Conservation (phyloP, 2,888 invertebrate species). For the Subacronicta megacephala region DNA sequence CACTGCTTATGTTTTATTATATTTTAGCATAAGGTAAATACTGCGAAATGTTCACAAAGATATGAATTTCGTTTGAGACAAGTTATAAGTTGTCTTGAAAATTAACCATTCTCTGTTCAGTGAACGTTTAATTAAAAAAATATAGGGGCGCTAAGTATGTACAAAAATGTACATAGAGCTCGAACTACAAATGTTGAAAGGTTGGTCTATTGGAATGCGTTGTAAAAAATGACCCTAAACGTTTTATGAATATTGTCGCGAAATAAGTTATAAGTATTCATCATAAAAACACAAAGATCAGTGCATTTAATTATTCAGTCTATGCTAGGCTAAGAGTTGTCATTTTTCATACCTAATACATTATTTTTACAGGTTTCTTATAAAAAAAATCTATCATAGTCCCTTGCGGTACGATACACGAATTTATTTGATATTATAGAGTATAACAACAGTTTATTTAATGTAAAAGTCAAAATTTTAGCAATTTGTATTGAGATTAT, state of each 20-base stretch:
- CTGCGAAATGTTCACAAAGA: too few species aligned
- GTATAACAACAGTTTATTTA: conserved; percentile 42
- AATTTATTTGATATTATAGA: conserved; percentile 55
- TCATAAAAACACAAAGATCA: conserved; percentile 34
- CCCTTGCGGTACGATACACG: conserved; percentile 38
- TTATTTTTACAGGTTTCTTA: conserved; percentile 53
- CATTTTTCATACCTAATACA: conserved; percentile 51
- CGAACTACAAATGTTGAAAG: too few species aligned
- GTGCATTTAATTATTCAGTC: conserved; percentile 53
- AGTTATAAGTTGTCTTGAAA: too few species aligned
- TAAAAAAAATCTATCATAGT: conserved; percentile 36
- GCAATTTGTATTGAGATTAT: conserved; percentile 29
- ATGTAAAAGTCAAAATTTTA: conserved; percentile 34
- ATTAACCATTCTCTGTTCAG: too few species aligned
- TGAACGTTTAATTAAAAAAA: too few species aligned
- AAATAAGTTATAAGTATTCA: neutral
- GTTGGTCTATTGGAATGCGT: too few species aligned
- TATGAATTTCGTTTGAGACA: too few species aligned
- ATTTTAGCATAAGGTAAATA: too few species aligned
- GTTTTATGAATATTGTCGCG: neutral
- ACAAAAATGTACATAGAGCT: too few species aligned
- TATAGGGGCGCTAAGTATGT: too few species aligned
- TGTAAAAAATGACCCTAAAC: neutral
- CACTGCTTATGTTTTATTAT: too few species aligned
- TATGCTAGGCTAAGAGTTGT: conserved; percentile 55